Evolutionary conservation across 2,113 vertebrate genomes (phyloP).

Genomic region (Pagrus major): DNA sequence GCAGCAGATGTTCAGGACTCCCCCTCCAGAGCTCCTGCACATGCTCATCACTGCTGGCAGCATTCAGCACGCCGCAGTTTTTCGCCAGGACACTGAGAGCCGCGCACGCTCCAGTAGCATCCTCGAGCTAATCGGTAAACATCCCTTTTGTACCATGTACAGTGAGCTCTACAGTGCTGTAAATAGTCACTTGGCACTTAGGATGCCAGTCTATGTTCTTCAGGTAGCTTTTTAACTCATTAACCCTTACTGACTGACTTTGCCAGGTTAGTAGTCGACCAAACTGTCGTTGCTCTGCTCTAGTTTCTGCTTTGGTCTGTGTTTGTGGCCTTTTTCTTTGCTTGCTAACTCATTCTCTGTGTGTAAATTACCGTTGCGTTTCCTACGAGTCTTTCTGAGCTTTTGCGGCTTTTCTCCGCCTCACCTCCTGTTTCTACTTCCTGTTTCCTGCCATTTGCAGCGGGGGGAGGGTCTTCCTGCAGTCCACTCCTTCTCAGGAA

Average conservation of each 20-base stretch:
- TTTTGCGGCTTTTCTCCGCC: conserved; percentile 69
- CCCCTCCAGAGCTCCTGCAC: conserved; percentile 91
- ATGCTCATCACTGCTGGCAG: conserved; percentile 87
- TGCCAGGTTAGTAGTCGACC: neutral
- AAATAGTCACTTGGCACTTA: neutral
- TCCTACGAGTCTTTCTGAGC: conserved; percentile 46
- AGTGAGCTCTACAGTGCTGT: neutral
- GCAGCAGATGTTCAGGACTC: conserved; percentile 94
- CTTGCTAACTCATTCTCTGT: conserved; percentile 32
- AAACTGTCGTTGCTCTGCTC: neutral
- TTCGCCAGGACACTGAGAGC: conserved; percentile 84
- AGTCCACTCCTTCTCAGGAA: conserved; percentile 96
- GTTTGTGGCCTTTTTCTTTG: conserved; percentile 43
- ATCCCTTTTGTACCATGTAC: neutral
- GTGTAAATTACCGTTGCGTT: conserved; percentile 29
- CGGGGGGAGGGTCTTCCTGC: conserved; percentile 95
- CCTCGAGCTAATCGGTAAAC: conserved; percentile 91
- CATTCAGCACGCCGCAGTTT: conserved; percentile 83
- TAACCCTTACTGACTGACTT: conserved; percentile 28
- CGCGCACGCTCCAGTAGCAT: conserved; percentile 94
- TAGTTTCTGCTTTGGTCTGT: conserved; percentile 25
- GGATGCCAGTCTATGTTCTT: neutral
- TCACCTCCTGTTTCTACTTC: conserved; percentile 81
- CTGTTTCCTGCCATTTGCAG: conserved; percentile 91
- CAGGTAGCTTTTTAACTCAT: conserved; percentile 23